Conservation (phyloP, 2,888 invertebrate genomes). For the Abrostola triplasia region DNA sequence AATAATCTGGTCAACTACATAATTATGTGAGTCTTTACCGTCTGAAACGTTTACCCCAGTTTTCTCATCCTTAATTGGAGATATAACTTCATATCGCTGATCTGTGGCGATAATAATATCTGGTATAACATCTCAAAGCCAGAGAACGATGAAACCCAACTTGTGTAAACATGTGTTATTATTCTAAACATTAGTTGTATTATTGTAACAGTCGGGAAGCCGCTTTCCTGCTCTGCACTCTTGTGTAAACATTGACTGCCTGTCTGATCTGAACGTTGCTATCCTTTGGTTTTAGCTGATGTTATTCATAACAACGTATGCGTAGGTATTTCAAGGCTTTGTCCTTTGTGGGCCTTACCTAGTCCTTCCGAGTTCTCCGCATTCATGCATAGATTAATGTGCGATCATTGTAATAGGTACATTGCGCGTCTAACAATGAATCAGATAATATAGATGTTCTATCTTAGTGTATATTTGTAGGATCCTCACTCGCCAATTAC, state of each 20-base stretch:
- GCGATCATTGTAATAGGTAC: neutral
- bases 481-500: neutral
- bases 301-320: neutral
- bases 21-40: neutral
- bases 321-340: neutral
- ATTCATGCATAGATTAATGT: neutral
- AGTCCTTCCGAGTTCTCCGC: neutral
- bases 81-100: slow-evolving; percentile 12
- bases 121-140: slow-evolving; percentile 50
- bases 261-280: slow-evolving; percentile 20
- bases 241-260: slow-evolving; percentile 34
- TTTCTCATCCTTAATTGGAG: slow-evolving; percentile 5
- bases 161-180: slow-evolving; percentile 59
- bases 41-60: neutral
- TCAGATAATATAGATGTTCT: neutral
- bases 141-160: slow-evolving; percentile 27
- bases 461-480: neutral
- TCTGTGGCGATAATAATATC: slow-evolving; percentile 11
- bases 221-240: slow-evolving; percentile 61
- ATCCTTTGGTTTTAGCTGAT: neutral
- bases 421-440: neutral
- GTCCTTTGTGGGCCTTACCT: neutral
- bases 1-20: no score
- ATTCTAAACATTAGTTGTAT: slow-evolving; percentile 54
- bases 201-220: slow-evolving; percentile 62